These are phyloP conservation scores for Dendrolimus pini DNA, from an alignment of 2,888 invertebrate genomes.

Conservation along the genomic window DNA sequence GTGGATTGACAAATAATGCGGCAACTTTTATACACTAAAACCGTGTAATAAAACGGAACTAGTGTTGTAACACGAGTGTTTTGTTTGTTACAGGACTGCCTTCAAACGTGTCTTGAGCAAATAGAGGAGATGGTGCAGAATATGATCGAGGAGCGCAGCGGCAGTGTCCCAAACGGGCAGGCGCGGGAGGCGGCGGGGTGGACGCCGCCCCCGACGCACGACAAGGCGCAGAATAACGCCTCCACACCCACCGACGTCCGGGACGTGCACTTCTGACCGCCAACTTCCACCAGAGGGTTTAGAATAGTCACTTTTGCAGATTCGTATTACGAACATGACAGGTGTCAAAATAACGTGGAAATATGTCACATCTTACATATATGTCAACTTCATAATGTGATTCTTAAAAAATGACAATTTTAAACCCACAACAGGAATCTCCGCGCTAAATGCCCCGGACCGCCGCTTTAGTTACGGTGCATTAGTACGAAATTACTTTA, in stretches of 20 bases:
- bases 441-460: slow-evolving; percentile 20
- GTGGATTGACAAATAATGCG: too few species aligned
- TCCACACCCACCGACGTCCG: slow-evolving; percentile 91
- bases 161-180: slow-evolving; percentile 62
- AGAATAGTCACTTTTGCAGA: too few species aligned
- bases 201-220: slow-evolving; percentile 65
- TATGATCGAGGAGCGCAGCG: slow-evolving; percentile 61
- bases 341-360: too few species aligned
- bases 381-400: too few species aligned
- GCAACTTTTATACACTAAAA: neutral
- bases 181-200: slow-evolving; percentile 56
- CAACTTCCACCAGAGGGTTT: slow-evolving; percentile 5
- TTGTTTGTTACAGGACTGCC: slow-evolving; percentile 81
- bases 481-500: slow-evolving; percentile 71
- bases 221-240: slow-evolving; percentile 83
- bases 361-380: too few species aligned
- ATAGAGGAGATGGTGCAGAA: slow-evolving; percentile 86
- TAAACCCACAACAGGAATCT: slow-evolving; percentile 3
- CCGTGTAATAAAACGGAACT: neutral
- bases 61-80: neutral
- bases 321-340: too few species aligned
- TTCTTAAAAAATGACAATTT: too few species aligned
- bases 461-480: slow-evolving; percentile 57
- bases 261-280: slow-evolving; percentile 84
- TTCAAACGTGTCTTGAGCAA: slow-evolving; percentile 86